These are phyloP conservation scores for Pseudotriccus pelzelni DNA, from an alignment of 2,797 vertebrate genomes.

Conservation along the genomic window DNA sequence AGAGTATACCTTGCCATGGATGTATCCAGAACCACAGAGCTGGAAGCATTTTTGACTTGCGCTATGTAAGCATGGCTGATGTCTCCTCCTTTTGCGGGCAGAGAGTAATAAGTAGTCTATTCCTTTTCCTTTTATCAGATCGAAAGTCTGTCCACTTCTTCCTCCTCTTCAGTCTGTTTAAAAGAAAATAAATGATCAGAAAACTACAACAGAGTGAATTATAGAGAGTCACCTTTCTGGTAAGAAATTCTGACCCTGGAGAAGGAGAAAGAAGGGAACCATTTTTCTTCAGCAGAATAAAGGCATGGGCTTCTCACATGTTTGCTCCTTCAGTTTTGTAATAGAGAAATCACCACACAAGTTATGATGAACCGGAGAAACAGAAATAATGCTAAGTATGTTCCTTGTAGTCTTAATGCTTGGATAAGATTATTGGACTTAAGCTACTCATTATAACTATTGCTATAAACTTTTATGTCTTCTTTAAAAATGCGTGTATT, in stretches of 20 bases:
- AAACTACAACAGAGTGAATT: not conserved
- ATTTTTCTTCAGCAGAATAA: not conserved
- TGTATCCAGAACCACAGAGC: not conserved
- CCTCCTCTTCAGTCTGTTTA: not conserved
- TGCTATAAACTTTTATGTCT: slow-evolving; percentile 7
- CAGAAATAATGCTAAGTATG: not conserved
- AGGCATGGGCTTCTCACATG: not conserved
- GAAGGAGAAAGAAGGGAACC: not conserved
- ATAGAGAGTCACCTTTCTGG: not conserved
- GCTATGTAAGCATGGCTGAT: not conserved
- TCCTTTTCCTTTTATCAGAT: not conserved
- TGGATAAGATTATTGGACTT: not conserved
- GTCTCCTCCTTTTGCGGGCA: not conserved
- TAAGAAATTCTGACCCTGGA: not conserved
- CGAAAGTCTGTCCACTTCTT: not conserved
- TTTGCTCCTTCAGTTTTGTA: not conserved
- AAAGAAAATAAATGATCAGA: not conserved
- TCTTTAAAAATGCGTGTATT: slow-evolving; percentile 3
- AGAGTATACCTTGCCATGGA: not conserved
- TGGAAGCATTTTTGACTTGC: not conserved
- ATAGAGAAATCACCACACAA: not conserved
- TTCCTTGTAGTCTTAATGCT: not conserved
- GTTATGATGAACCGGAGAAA: not conserved
- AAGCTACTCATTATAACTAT: not conserved
- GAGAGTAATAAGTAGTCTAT: not conserved